Conservation (phyloP, 2,797 vertebrate genomes). For the Numenius phaeopus region DNA sequence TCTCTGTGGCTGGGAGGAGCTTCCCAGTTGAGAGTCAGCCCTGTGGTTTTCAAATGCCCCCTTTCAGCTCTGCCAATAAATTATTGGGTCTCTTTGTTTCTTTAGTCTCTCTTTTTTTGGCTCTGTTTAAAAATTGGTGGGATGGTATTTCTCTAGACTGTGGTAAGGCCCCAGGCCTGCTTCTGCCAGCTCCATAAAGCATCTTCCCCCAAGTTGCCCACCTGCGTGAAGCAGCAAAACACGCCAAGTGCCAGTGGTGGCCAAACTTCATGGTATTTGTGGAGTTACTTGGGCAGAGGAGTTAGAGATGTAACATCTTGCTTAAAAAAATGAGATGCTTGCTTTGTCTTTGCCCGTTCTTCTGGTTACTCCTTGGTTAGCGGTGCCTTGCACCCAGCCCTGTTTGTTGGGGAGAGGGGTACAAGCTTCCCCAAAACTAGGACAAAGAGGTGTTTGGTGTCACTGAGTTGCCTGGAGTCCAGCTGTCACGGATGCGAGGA, state of each 20-base stretch:
- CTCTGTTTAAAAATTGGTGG: not conserved
- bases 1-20: slow-evolving; percentile 71
- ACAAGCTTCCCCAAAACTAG: not conserved
- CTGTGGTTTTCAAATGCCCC: slow-evolving; percentile 65
- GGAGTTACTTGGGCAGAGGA: not conserved
- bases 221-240: not conserved
- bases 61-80: slow-evolving; percentile 79
- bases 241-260: not conserved
- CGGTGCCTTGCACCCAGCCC: not conserved
- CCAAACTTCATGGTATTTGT: not conserved
- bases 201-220: not conserved
- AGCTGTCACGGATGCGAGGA: not conserved
- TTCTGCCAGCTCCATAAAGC: not conserved
- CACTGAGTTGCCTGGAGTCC: not conserved
- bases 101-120: slow-evolving; percentile 8
- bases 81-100: slow-evolving; percentile 78
- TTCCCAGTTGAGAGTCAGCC: slow-evolving; percentile 67
- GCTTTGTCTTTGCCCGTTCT: not conserved
- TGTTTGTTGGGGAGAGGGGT: not conserved
- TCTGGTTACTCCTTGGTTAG: not conserved
- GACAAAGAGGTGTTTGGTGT: not conserved
- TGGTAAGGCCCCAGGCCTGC: not conserved
- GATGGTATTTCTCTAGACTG: not conserved
- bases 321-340: not conserved
- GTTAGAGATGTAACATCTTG: not conserved